Evolutionary conservation across 2,888 invertebrate genomes (phyloP).

Genomic region (Campoplex nolae): DNA sequence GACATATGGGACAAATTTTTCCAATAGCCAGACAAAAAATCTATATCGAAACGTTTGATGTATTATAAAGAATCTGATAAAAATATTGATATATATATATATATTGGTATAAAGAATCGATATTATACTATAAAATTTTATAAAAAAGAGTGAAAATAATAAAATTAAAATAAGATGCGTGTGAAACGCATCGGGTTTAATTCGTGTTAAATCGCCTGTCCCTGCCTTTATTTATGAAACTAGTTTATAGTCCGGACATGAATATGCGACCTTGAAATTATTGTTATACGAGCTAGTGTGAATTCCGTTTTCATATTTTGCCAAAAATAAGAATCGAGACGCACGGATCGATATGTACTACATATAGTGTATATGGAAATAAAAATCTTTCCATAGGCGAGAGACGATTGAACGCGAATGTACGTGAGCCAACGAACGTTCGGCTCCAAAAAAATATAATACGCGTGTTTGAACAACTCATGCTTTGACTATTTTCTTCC

Average conservation of each 20-base stretch:
- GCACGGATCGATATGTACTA: too few relatives aligned
- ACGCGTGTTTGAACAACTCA: conserved; percentile 31
- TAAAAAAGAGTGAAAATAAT: neutral
- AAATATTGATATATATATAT: too few relatives aligned
- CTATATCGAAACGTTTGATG: neutral
- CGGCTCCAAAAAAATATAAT: neutral
- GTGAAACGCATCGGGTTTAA: neutral
- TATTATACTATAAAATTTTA: too few relatives aligned
- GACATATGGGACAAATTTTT: neutral
- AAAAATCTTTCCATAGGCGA: too few relatives aligned
- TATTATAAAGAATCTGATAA: too few relatives aligned
- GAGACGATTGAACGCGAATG: conserved; percentile 13
- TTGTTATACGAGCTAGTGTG: too few relatives aligned
- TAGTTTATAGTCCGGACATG: neutral
- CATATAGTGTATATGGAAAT: too few relatives aligned
- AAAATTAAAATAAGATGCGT: neutral
- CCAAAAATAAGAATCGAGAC: too few relatives aligned
- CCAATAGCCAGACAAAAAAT: neutral
- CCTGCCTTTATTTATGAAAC: neutral
- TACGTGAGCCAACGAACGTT: neutral
- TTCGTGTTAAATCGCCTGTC: neutral
- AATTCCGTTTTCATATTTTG: too few relatives aligned
- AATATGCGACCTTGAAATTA: neutral
- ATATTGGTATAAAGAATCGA: too few relatives aligned
- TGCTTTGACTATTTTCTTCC: conserved; percentile 43